phyloP scores from a whole-genome alignment of 2,797 vertebrate species.

The Vultur gryphus region DNA sequence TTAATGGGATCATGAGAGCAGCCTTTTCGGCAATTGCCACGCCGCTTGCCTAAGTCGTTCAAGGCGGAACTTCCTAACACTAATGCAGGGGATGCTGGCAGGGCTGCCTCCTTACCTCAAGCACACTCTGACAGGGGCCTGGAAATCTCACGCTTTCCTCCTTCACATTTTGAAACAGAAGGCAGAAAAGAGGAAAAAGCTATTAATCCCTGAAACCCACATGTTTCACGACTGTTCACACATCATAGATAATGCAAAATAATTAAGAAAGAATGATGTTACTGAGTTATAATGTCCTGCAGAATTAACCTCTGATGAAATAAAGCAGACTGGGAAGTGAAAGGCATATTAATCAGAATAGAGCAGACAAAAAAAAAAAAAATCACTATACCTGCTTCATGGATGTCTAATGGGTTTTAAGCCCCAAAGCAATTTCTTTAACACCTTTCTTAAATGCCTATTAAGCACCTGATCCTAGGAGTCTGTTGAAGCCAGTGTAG shows the following conservation, averaged over 20 bases:
- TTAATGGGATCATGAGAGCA: slow-evolving; percentile 37
- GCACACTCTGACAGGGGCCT: background rate
- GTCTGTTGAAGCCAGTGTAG: background rate
- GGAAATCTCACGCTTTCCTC: background rate
- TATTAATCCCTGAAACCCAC: background rate
- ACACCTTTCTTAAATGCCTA: background rate
- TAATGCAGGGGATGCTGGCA: background rate
- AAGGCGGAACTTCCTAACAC: background rate
- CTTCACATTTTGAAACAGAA: background rate
- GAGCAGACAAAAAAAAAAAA: background rate
- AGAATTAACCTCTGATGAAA: background rate
- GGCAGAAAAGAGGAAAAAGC: background rate
- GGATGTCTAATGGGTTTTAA: background rate
- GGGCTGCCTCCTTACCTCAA: background rate
- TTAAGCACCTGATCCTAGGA: background rate
- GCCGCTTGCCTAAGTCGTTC: slow-evolving; percentile 16
- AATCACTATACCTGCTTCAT: background rate
- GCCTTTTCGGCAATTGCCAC: background rate
- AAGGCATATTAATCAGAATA: background rate
- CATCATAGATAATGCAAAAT: background rate
- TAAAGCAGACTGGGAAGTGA: background rate
- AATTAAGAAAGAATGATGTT: background rate
- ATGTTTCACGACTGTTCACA: background rate
- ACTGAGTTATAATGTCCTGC: background rate
- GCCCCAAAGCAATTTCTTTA: background rate